These are phyloP conservation scores for Gymnogyps californianus DNA, from an alignment of 2,113 vertebrate species.

Conservation along the genomic window DNA sequence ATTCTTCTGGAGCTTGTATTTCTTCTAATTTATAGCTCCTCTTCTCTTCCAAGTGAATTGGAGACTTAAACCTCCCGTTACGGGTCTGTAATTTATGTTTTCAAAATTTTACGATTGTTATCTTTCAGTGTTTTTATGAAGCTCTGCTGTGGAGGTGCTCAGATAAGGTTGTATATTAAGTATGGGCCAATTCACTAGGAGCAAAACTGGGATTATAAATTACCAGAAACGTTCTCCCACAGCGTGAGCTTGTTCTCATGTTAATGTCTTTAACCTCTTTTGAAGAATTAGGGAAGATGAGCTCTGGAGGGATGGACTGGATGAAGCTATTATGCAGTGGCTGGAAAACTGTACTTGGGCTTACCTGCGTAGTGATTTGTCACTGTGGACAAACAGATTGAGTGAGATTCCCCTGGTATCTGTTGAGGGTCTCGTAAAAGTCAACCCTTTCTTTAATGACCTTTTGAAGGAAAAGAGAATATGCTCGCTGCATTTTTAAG, in stretches of 20 bases:
- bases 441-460: not conserved
- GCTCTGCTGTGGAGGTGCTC: not conserved
- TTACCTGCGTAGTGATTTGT: not conserved
- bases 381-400: not conserved
- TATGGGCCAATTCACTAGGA: not conserved
- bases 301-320: not conserved
- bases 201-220: slow-evolving; percentile 6
- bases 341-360: not conserved
- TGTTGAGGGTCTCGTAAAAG: not conserved
- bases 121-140: slow-evolving; percentile 13
- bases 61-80: not conserved
- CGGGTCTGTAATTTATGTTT: slow-evolving; percentile 35
- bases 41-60: not conserved
- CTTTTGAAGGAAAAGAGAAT: not conserved
- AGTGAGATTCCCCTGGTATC: not conserved
- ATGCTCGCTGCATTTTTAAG: not conserved
- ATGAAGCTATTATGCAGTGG: not conserved
- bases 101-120: slow-evolving; percentile 12
- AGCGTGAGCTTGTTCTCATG: not conserved
- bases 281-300: not conserved
- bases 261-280: not conserved
- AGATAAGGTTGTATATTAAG: slow-evolving; percentile 27
- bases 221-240: not conserved
- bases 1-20: slow-evolving; percentile 3
- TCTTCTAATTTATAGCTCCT: slow-evolving; percentile 37